Evolutionary conservation across 2,797 vertebrate genomes (phyloP), one percentile per base, ranked within the genome.

Genomic region (Rhabdophis nuchalis): DNA sequence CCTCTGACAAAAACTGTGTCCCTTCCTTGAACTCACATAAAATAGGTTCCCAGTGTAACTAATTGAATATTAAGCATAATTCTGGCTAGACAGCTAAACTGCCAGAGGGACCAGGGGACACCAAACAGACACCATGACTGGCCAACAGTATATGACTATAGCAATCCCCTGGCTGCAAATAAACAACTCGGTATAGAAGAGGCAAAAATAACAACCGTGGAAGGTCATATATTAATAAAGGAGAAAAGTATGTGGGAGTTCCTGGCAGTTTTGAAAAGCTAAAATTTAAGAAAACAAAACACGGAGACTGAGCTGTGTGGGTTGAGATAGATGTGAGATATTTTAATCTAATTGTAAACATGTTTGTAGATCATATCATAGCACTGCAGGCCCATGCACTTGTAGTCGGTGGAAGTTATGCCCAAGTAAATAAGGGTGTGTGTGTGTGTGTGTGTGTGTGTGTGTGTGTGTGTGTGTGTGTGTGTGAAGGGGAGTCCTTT

Each of bases 41-140:
- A 96, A 94, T 92, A 96, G 93, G 93, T 13, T 95, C 93, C 95
- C 92, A 96, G 95, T 92, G 89, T 94, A 94, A 95, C 92, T 92
- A 88, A 95, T 93, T 82, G 95, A 88, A 94, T 95, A 96, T 87
- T 95, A 95, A 95, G 89, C 93, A 93, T 94, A 95, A 95, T 93
- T 96, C 94, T 94, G 93, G 93, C 94, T 92, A 95, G 96, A 95
- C 94, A 96, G 93, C 89, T 46, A 54, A 92, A 95, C 86, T 95
- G 91, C 87, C 82, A 94, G 93, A 36, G 86, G 89, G 93, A 95
- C 82, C 8, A 50, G 95, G 88, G 94, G 92, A 93, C 91, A 91
- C 68, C 54, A 53, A 46, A 93, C 94, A 94, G 82, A 90, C 4
- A 32, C 3, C 90, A 86, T 23, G 87, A 95, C 87, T 91, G 92